phyloP scores from a whole-genome alignment of 2,888 invertebrate genomes.

The Plutella xylostella region DNA sequence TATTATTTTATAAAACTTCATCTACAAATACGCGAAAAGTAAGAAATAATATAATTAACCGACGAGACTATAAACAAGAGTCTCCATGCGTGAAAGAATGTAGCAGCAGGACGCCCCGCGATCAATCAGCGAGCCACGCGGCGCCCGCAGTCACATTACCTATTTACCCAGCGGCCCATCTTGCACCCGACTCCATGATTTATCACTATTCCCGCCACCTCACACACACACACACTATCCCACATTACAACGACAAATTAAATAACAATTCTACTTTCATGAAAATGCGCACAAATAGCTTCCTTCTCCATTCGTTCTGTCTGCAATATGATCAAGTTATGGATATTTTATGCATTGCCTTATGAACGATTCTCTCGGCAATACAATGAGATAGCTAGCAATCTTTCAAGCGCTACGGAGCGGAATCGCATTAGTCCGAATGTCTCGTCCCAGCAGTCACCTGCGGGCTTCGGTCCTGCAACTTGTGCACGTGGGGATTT shows the following conservation, averaged over 20 bases:
- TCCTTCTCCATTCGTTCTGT: neutral
- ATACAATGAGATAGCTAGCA: neutral
- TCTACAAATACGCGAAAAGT: too few relatives aligned
- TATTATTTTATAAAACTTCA: too few relatives aligned
- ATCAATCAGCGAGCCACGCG: too few relatives aligned
- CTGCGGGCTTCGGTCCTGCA: too few relatives aligned
- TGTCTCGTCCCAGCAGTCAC: too few relatives aligned
- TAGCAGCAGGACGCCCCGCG: too few relatives aligned
- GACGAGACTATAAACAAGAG: too few relatives aligned
- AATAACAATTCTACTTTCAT: neutral
- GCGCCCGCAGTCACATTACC: constrained; percentile 7
- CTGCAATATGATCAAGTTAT: neutral
- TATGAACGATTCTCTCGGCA: neutral
- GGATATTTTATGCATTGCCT: neutral
- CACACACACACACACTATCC: constrained; percentile 12
- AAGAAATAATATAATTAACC: too few relatives aligned
- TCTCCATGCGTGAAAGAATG: too few relatives aligned
- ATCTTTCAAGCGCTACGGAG: too few relatives aligned
- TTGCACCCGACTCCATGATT: constrained; percentile 13
- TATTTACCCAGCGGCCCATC: constrained; percentile 14
- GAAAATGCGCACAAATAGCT: neutral
- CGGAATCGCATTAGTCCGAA: too few relatives aligned
- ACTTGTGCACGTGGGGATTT: too few relatives aligned
- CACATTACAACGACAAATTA: constrained; percentile 1
- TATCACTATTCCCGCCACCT: constrained; percentile 15